A percentile compares a stretch with the other conserved stretches of the same genome.
These are phyloP conservation scores for Sminthurinus signatus DNA, from an alignment of 1,140 invertebrate genomes.

Conservation along the genomic window DNA sequence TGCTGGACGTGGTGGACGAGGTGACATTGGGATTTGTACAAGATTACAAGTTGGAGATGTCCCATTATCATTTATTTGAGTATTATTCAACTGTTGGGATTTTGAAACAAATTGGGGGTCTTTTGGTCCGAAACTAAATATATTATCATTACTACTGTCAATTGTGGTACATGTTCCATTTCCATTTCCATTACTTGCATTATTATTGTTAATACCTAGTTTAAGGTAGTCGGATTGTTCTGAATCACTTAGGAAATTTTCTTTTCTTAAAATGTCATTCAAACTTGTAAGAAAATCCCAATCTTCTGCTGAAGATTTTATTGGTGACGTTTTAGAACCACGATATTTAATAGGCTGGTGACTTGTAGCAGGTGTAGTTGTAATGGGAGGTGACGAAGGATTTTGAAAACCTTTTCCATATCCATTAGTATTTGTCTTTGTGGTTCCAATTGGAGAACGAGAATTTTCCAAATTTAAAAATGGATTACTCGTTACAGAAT, in stretches of 20 bases:
- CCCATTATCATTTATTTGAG: no score
- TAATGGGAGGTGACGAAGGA: no score
- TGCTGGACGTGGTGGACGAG: constrained; percentile 29
- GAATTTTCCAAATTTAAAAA: no score
- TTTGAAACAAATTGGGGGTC: neutral
- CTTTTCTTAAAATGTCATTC: constrained; percentile 36
- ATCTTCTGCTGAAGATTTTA: constrained; percentile 11
- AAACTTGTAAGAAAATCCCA: constrained; percentile 38
- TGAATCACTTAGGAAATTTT: constrained; percentile 32
- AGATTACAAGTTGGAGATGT: neutral
- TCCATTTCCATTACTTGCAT: neutral
- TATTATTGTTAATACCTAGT: neutral
- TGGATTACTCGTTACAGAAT: no score
- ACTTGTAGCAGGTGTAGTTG: no score
- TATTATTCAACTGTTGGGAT: neutral
- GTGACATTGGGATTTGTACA: constrained; percentile 19
- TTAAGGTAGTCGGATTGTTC: neutral
- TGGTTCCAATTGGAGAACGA: no score
- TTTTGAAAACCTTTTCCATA: no score
- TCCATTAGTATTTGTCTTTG: no score
- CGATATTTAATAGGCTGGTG: neutral
- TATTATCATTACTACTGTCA: neutral
- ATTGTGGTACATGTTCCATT: no score
- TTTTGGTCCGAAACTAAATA: neutral
- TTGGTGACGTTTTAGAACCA: constrained; percentile 11